Base-by-base conservation (phyloP, 2,888 invertebrate species). In the Colostygia pectinataria region DNA sequence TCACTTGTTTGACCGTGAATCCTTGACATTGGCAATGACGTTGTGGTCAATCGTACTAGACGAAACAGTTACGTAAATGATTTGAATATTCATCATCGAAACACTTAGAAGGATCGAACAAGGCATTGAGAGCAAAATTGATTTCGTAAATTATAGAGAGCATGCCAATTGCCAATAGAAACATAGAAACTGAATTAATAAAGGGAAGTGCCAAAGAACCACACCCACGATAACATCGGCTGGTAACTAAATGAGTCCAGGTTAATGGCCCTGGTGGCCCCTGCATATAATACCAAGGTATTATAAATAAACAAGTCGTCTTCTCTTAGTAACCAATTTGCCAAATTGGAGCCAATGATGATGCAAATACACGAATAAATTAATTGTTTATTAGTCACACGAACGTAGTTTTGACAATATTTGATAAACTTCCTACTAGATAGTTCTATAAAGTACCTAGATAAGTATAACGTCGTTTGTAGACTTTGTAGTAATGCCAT, bases 21-120 rank as follows among this genome's bases (percentile, higher is more conserved):
- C 64, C 40, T 46, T 71, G 76, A 71, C 75, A 75, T 77, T 77
- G 39, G 64, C 74, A 72, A 66, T 70, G 68, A 71, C 67, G 63
- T 61, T 58, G 55, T 59, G 57, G 63, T 62, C 62, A 42, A 44
- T 13, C 29, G 31, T 41, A 40, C 40, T 39, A 55, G 42, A 55
- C 40, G 43, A 46, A 39, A 36, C 25, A 25, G 9, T 14, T n/a
- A n/a, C 29, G 14, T 25, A 25, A 15, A 13, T 13, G 29, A 36
- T 28, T 29, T n/a, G 3, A 23, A 20, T 23, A 34, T 15, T 12
- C n/a, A 14, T 9, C 12, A 1, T 36, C 5, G 6, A 25, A 15
- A 8, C 5, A 14, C n/a, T 25, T 8, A 37, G 13, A 24, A 24
- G 12, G 6, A 33, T n/a, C 29, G 7, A 29, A 29, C 23, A 6